A percentile compares a stretch with the other conserved stretches of the same genome.
Evolutionary conservation across 2,113 vertebrate genomes (phyloP).

Genomic region (Corythoichthys haematopterus): DNA sequence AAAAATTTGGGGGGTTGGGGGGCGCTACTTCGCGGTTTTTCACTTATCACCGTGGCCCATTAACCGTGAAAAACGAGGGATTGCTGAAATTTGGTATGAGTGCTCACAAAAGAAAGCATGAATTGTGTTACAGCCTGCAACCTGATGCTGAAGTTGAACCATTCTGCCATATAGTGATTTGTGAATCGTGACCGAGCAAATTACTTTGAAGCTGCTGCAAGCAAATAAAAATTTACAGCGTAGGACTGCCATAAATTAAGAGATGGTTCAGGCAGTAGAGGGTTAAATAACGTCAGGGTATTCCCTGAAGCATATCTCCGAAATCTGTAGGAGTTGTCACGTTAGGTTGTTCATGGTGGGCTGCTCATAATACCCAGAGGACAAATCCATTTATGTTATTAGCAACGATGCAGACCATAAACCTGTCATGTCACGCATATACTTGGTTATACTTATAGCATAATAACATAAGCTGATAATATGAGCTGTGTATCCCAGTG

Average conservation of each 20-base stretch:
- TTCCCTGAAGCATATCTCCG: neutral
- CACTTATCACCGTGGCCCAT: too few species aligned
- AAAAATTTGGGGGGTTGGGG: too few species aligned
- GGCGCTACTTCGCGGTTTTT: too few species aligned
- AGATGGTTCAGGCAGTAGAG: constrained; percentile 16
- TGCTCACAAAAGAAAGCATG: constrained; percentile 47
- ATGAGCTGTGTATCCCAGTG: constrained; percentile 27
- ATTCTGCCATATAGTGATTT: constrained; percentile 6
- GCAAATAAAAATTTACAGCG: constrained; percentile 17
- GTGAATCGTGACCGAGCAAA: constrained; percentile 20
- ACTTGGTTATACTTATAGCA: constrained; percentile 15
- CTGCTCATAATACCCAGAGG: constrained; percentile 12
- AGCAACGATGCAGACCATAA: constrained; percentile 24
- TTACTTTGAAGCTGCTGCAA: constrained; percentile 28
- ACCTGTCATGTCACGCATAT: constrained; percentile 32
- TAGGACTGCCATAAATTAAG: constrained; percentile 29
- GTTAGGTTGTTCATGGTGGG: constrained; percentile 9
- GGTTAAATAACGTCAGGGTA: neutral
- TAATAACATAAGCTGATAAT: constrained; percentile 20
- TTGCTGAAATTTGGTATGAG: too few species aligned
- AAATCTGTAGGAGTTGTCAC: constrained; percentile 10
- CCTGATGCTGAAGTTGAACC: constrained; percentile 40
- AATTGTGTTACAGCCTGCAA: constrained; percentile 24
- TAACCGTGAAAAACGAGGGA: too few species aligned
- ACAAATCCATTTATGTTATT: constrained; percentile 21